These are phyloP conservation scores for Siniperca chuatsi DNA, from an alignment of 2,113 vertebrate species.

Conservation along the genomic window DNA sequence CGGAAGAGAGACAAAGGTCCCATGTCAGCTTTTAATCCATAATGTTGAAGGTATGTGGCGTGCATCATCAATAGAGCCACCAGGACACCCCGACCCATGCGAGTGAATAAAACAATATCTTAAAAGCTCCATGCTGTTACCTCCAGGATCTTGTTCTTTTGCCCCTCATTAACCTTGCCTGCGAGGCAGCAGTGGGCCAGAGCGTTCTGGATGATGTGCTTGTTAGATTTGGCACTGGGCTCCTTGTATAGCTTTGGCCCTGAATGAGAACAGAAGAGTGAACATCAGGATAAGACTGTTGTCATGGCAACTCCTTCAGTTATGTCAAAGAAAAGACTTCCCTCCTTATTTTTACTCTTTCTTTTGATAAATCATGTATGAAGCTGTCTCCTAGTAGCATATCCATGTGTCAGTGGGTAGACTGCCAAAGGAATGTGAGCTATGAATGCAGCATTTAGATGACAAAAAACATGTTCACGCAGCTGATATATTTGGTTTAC, in stretches of 20 bases:
- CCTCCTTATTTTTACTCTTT: constrained; percentile 20
- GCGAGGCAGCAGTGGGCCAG: constrained; percentile 97
- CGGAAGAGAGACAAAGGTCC: neutral
- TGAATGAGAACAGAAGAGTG: constrained; percentile 65
- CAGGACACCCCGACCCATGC: neutral
- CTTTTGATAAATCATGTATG: constrained; percentile 51
- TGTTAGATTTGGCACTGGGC: constrained; percentile 99
- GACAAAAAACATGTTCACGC: neutral
- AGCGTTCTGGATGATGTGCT: constrained; percentile 98
- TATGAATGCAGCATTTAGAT: constrained; percentile 2
- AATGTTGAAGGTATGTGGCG: neutral
- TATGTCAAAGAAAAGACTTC: constrained; percentile 21
- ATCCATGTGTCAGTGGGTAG: neutral
- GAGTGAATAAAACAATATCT: neutral
- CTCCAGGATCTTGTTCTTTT: constrained; percentile 99
- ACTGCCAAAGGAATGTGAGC: constrained; percentile 1
- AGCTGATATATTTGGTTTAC: neutral
- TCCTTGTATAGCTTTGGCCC: constrained; percentile 99
- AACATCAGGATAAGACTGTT: constrained; percentile 36
- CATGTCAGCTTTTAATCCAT: neutral
- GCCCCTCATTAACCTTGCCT: constrained; percentile 98
- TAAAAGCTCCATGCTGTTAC: constrained; percentile 78
- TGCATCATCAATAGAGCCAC: neutral
- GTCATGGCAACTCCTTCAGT: constrained; percentile 54
- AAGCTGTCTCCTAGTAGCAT: neutral